Percentiles rank a stretch among this genome's conserved stretches.
phyloP scores from a whole-genome alignment of 2,113 vertebrate species.

The Noctilio leporinus region DNA sequence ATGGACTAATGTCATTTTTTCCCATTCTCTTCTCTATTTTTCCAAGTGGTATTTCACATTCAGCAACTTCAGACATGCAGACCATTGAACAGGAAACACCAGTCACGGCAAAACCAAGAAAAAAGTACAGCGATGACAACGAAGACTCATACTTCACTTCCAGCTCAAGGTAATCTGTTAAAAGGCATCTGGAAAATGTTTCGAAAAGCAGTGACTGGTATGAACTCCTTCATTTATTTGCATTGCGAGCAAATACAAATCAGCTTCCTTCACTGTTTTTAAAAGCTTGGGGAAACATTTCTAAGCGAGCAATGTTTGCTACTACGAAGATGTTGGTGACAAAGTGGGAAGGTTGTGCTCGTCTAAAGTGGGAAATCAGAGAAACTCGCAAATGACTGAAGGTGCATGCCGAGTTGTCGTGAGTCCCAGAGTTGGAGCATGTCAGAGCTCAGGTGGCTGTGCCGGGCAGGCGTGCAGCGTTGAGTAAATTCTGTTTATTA shows the following conservation, averaged over 20 bases:
- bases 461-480: fast-evolving
- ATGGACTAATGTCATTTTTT: background rate
- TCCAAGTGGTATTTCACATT: constrained; percentile 93
- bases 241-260: background rate
- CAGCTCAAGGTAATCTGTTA: constrained; percentile 72
- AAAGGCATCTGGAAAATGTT: fast-evolving
- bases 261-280: background rate
- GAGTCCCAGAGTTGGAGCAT: background rate
- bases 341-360: background rate
- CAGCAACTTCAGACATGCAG: constrained; percentile 91
- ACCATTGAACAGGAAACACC: constrained; percentile 94
- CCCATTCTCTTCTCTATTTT: background rate
- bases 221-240: background rate
- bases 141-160: constrained; percentile 83
- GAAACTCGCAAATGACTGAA: fast-evolving
- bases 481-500: too few relatives aligned
- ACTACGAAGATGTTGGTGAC: background rate
- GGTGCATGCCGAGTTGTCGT: fast-evolving
- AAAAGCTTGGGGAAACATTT: background rate
- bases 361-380: background rate
- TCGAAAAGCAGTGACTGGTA: fast-evolving
- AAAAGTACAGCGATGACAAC: constrained; percentile 79
- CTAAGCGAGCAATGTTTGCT: background rate
- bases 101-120: constrained; percentile 71
- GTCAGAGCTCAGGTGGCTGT: background rate